A percentile compares a stretch with the other conserved stretches of the same genome.
These are phyloP conservation scores for Cynaeus angustus DNA, from an alignment of 2,888 invertebrate genomes.

Conservation along the genomic window DNA sequence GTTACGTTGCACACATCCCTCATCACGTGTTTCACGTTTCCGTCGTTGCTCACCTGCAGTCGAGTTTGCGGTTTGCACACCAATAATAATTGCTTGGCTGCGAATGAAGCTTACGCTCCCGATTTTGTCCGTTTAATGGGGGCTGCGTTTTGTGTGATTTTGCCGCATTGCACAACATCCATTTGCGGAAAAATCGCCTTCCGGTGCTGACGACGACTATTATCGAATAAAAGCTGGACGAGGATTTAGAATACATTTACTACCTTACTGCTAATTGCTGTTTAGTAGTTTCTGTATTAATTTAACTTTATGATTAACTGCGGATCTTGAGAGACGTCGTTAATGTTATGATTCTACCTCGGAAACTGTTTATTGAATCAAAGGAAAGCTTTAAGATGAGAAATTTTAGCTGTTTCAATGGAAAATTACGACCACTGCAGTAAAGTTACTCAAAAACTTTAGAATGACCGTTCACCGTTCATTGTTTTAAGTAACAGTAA, in stretches of 20 bases:
- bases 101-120: not conserved
- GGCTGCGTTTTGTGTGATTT: constrained; percentile 19
- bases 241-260: not conserved
- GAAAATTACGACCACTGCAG: no score
- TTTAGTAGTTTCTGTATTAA: constrained; percentile 30
- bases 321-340: not conserved
- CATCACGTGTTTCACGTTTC: constrained; percentile 44
- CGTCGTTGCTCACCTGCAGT: constrained; percentile 21
- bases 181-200: constrained; percentile 31
- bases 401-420: no score
- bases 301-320: constrained; percentile 31
- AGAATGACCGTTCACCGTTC: no score
- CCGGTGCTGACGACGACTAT: constrained; percentile 1
- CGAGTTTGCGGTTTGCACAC: constrained; percentile 11
- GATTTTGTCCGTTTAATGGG: constrained; percentile 12
- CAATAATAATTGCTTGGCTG: constrained; percentile 13
- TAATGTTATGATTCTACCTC: not conserved
- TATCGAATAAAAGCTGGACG: not conserved
- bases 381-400: no score
- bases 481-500: no score
- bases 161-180: constrained; percentile 35
- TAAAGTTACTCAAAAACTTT: no score
- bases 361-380: no score
- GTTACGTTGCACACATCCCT: constrained; percentile 47
- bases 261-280: constrained; percentile 20